These are phyloP conservation scores for Zygaena filipendulae DNA, from an alignment of 2,888 invertebrate species.

Conservation along the genomic window DNA sequence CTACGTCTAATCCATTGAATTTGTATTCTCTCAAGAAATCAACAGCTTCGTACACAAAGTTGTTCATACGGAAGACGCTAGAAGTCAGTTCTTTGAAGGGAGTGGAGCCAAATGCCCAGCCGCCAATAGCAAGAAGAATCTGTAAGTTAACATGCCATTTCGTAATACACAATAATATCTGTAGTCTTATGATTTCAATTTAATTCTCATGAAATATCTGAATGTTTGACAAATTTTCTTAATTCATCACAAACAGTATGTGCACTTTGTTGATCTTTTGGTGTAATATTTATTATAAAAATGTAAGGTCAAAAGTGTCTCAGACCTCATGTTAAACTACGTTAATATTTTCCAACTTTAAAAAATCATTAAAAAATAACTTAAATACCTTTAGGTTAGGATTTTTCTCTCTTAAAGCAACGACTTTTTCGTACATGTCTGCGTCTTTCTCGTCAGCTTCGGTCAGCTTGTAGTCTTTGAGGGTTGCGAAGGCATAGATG, in stretches of 20 bases:
- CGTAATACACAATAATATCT: slow-evolving; percentile 2
- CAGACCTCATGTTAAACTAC: too few species aligned
- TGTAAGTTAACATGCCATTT: slow-evolving; percentile 35
- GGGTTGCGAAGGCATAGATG: slow-evolving; percentile 93
- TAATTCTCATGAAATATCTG: too few species aligned
- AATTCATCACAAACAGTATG: too few species aligned
- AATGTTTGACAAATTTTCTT: too few species aligned
- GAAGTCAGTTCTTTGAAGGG: slow-evolving; percentile 93
- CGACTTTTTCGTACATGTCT: slow-evolving; percentile 87
- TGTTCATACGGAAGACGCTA: slow-evolving; percentile 93
- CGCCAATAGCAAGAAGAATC: slow-evolving; percentile 89
- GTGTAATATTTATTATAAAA: too few species aligned
- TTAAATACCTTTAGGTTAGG: slow-evolving; percentile 81
- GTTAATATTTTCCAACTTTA: too few species aligned
- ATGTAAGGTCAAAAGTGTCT: too few species aligned
- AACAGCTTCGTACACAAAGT: slow-evolving; percentile 94
- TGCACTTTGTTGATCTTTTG: too few species aligned
- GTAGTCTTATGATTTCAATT: too few species aligned
- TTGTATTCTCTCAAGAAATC: slow-evolving; percentile 91
- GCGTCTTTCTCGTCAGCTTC: slow-evolving; percentile 85
- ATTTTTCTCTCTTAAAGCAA: slow-evolving; percentile 88
- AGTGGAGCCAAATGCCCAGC: slow-evolving; percentile 96
- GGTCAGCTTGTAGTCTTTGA: slow-evolving; percentile 85
- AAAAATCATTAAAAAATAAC: too few species aligned
- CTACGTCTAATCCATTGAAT: slow-evolving; percentile 92